A percentile compares a stretch with the other conserved stretches of the same genome.
These are phyloP conservation scores for Dascillus cervinus DNA, from an alignment of 2,888 invertebrate species.

Conservation along the genomic window DNA sequence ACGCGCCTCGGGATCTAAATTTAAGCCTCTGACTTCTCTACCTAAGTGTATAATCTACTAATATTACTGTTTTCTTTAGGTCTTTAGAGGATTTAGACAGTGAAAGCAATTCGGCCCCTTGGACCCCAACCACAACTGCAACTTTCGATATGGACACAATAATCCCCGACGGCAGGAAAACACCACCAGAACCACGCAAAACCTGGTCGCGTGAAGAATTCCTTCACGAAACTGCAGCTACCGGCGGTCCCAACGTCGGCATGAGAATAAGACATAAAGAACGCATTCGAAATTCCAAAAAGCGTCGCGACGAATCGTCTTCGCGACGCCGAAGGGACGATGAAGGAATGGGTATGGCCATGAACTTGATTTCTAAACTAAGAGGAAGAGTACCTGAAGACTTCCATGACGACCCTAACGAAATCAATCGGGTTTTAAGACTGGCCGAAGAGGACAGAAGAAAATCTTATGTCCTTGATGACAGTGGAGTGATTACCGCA, in stretches of 20 bases:
- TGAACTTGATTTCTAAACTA: slow-evolving; percentile 24
- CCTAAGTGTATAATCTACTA: not conserved
- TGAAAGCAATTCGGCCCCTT: slow-evolving; percentile 41
- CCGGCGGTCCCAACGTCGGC: slow-evolving; percentile 53
- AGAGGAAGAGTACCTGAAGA: slow-evolving; percentile 40
- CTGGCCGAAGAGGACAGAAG: slow-evolving; percentile 41
- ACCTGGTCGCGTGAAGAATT: slow-evolving; percentile 71
- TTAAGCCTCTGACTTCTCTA: no score
- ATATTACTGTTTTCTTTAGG: slow-evolving; percentile 22
- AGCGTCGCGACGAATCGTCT: slow-evolving; percentile 47
- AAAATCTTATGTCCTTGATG: slow-evolving; percentile 50
- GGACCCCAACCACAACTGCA: slow-evolving; percentile 32
- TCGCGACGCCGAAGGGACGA: slow-evolving; percentile 33
- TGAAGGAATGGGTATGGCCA: slow-evolving; percentile 37
- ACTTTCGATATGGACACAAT: slow-evolving; percentile 25
- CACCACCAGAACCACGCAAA: slow-evolving; percentile 42
- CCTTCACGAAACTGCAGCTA: slow-evolving; percentile 64
- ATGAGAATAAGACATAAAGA: slow-evolving; percentile 38
- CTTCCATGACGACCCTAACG: slow-evolving; percentile 46
- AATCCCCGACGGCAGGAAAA: slow-evolving; percentile 19
- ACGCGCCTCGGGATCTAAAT: no score
- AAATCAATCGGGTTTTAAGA: slow-evolving; percentile 38
- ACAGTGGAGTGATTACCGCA: slow-evolving; percentile 65
- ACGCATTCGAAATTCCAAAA: slow-evolving; percentile 40
- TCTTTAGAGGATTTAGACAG: slow-evolving; percentile 43